phyloP scores from a whole-genome alignment of 2,113 vertebrate genomes.

The Carlito syrichta region DNA sequence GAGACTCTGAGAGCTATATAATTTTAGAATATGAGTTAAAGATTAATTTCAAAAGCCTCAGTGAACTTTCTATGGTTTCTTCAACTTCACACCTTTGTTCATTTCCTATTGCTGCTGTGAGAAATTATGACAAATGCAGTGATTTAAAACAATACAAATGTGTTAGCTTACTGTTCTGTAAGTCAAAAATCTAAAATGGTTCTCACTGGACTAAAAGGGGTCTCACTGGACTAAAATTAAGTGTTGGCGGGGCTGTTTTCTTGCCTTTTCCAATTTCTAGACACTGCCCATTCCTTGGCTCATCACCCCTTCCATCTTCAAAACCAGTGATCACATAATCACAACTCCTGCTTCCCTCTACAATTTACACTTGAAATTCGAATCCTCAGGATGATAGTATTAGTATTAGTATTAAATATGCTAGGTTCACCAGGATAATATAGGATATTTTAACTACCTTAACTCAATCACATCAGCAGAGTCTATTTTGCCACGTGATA shows the following conservation, averaged over 20 bases:
- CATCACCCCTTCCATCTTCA: not conserved
- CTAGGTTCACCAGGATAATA: not conserved
- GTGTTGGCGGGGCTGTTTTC: not conserved
- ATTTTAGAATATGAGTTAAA: not conserved
- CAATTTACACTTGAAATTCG: no score
- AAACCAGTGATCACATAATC: not conserved
- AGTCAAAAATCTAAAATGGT: not conserved
- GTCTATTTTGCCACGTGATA: not conserved
- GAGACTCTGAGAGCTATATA: not conserved
- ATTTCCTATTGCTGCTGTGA: not conserved
- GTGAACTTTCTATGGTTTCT: not conserved
- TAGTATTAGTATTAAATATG: no score
- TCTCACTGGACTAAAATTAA: not conserved
- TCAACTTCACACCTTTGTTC: not conserved
- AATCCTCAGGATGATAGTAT: no score
- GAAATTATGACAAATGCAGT: not conserved
- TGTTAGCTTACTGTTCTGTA: not conserved
- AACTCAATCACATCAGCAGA: not conserved
- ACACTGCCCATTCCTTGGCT: not conserved
- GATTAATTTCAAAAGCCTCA: constrained; percentile 11
- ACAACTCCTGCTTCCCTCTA: not conserved
- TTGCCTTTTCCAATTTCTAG: not conserved
- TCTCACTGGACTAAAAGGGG: not conserved
- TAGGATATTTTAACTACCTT: not conserved
- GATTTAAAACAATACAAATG: not conserved